These are phyloP conservation scores for Gymnorhina tibicen DNA, from an alignment of 2,113 vertebrate species.

Conservation along the genomic window DNA sequence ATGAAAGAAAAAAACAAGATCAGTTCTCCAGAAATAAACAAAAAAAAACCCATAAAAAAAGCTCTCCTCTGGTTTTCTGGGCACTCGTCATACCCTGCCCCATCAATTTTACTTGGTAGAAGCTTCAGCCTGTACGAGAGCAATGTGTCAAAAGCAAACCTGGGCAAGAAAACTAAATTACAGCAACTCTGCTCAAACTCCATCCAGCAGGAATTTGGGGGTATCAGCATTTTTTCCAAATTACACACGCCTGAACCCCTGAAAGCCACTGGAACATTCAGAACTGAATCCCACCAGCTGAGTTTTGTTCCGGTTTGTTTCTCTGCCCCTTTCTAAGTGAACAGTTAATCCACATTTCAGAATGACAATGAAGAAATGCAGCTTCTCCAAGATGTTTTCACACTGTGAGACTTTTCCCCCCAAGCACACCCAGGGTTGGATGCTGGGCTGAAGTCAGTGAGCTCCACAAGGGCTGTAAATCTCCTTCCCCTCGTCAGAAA, in stretches of 20 bases:
- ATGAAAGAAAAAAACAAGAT: neutral
- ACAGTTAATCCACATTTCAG: neutral
- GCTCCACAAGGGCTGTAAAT: neutral
- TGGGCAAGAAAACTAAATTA: neutral
- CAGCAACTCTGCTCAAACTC: neutral
- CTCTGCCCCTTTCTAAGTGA: neutral
- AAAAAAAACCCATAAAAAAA: neutral
- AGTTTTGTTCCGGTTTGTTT: neutral
- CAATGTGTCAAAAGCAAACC: neutral
- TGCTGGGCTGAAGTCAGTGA: neutral
- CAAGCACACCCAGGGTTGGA: neutral
- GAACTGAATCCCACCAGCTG: neutral
- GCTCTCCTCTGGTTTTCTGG: neutral
- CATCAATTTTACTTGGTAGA: neutral
- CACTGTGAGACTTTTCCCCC: rapidly evolving
- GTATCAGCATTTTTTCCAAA: neutral
- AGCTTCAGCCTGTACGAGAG: neutral
- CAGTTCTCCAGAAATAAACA: neutral
- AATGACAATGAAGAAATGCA: neutral
- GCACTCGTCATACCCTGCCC: neutral
- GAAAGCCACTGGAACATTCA: neutral
- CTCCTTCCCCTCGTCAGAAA: neutral
- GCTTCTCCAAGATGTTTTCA: neutral
- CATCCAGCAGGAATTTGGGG: neutral
- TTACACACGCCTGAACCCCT: neutral